Base-by-base conservation (phyloP, 2,797 vertebrate species). In the Halcyon chelicuti region DNA sequence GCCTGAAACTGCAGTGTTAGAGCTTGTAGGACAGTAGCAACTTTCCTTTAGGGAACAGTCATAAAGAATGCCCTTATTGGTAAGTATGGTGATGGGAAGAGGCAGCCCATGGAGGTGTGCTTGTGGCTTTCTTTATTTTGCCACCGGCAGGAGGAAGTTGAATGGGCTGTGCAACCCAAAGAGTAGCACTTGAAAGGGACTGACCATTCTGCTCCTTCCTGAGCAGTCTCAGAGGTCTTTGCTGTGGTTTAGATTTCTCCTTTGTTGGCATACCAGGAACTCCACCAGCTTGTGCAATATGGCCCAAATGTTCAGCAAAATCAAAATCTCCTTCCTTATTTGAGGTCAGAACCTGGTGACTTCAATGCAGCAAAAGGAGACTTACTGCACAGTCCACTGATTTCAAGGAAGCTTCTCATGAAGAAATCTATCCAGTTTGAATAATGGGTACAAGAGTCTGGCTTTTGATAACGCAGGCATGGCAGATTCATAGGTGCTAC, bases 351-450 rank as follows among this genome's bases (percentile, higher is more conserved):
- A 49, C 65, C 60, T 73, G 55, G 8, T 91, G 70, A 82, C 52
- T 93, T 81, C 90, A 78, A 2, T 67, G 66, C 0, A 0, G 37
- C 55, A 71, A 93, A 76, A 31, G 68, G 49, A 91, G 57, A 67
- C 79, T 71, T 73, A 46, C 71, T 94, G 46, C 80, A 96, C 93
- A 97, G 88, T 94, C 80, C 88, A 71, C 74, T 96, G 91, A 79
- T 81, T 95, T 96, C 88, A 96, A 95, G 95, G 94, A 97, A 95
- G 92, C 88, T 88, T 94, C 66, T 92, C 47, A 77, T 40, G 77
- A 95, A 94, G 71, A 94, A 94, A 76, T 76, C 2, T 96, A n/a
- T 93, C 94, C 71, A 86, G 57, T 35, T 61, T 92, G 47, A 92
- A 94, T 90, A 86, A 94, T 93, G 44, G 14, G 47, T 31, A 65